These are phyloP conservation scores for Empidonax alnorum DNA, from an alignment of 2,113 vertebrate genomes.

Conservation along the genomic window DNA sequence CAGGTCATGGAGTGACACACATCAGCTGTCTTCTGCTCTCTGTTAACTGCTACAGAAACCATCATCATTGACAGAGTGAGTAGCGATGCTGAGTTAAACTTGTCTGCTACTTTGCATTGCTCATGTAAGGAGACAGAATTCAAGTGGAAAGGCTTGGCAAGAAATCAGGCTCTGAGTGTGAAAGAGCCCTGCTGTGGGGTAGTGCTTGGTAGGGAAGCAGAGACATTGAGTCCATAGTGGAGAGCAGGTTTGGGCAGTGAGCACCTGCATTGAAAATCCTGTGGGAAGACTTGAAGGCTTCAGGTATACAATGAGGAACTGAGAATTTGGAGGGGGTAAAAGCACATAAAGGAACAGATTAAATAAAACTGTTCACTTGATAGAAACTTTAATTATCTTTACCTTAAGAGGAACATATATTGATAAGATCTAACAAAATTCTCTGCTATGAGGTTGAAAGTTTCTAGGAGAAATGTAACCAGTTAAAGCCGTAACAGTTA, in stretches of 20 bases:
- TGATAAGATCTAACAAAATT: not conserved
- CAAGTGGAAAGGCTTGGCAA: not conserved
- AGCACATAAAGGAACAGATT: not conserved
- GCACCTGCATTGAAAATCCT: not conserved
- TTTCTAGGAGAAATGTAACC: constrained; percentile 31
- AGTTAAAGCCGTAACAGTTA: not conserved
- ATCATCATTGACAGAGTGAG: not conserved
- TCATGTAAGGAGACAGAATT: not conserved
- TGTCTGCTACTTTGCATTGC: not conserved
- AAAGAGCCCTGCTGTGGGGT: not conserved
- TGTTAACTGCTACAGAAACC: not conserved
- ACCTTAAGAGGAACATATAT: not conserved
- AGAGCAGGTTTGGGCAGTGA: not conserved
- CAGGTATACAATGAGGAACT: not conserved
- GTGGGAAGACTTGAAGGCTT: not conserved
- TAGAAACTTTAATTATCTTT: constrained; percentile 1
- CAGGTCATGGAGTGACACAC: not conserved
- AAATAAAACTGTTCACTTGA: not conserved
- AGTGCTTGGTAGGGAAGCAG: not conserved
- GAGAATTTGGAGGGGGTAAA: not conserved
- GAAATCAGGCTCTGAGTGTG: not conserved
- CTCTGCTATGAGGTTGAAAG: constrained; percentile 45
- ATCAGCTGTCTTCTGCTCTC: not conserved
- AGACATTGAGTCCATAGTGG: not conserved
- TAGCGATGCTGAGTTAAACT: not conserved